These are phyloP conservation scores for Leptobrachium leishanense DNA, from an alignment of 2,113 vertebrate genomes.

Conservation along the genomic window DNA sequence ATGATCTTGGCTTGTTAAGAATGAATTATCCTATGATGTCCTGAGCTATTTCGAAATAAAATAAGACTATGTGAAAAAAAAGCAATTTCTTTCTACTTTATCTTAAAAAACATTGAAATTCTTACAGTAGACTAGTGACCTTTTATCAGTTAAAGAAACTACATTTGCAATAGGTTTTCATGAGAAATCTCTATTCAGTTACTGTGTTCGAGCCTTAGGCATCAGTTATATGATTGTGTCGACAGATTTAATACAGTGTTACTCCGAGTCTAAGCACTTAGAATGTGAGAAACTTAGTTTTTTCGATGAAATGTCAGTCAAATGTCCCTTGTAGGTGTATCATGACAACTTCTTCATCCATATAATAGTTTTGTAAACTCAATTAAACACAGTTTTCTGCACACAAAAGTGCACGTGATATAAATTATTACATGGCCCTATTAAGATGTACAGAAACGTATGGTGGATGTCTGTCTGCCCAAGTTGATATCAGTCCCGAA, in stretches of 20 bases:
- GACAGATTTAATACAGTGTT: neutral
- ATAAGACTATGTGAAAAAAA: too few relatives aligned
- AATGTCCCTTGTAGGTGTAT: neutral
- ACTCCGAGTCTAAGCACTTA: neutral
- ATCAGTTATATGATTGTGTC: neutral
- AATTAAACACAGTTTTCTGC: neutral
- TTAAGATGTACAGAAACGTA: too few relatives aligned
- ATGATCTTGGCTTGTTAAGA: too few relatives aligned
- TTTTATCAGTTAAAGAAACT: too few relatives aligned
- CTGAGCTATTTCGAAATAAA: too few relatives aligned
- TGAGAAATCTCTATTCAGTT: neutral
- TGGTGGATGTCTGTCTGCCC: too few relatives aligned
- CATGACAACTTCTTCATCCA: neutral
- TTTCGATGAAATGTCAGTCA: neutral
- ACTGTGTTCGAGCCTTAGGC: neutral
- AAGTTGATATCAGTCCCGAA: too few relatives aligned
- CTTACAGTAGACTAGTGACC: too few relatives aligned
- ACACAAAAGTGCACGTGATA: neutral
- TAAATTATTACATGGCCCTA: too few relatives aligned
- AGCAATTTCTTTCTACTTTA: too few relatives aligned
- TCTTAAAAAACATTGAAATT: too few relatives aligned
- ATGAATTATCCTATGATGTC: too few relatives aligned
- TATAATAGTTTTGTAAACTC: neutral
- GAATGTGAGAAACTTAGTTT: neutral
- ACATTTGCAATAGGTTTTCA: neutral